phyloP scores from a whole-genome alignment of 1,140 invertebrate genomes.

The Propsilocerus akamusi region DNA sequence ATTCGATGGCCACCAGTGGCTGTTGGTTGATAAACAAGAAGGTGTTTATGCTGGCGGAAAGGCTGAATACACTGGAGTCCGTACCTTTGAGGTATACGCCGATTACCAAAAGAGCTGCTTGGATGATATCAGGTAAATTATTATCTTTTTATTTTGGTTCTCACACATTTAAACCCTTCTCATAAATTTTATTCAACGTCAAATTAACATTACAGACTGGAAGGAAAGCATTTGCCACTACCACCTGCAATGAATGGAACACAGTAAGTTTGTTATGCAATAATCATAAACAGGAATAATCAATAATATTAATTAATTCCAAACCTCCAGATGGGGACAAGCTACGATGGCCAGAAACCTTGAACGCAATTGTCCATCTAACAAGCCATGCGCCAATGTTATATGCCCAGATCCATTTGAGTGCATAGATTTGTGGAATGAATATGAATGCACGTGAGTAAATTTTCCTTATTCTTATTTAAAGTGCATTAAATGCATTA shows the following conservation, averaged over 20 bases:
- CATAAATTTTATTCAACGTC: constrained; percentile 1
- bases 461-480: too few relatives aligned
- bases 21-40: constrained; percentile 83
- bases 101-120: constrained; percentile 71
- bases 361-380: constrained; percentile 77
- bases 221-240: constrained; percentile 79
- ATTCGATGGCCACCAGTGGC: constrained; percentile 79
- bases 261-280: too few relatives aligned
- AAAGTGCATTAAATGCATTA: too few relatives aligned
- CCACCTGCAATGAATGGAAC: constrained; percentile 85
- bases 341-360: constrained; percentile 82
- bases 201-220: constrained; percentile 34
- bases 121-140: constrained; percentile 40
- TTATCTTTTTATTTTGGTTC: not conserved
- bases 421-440: constrained; percentile 91
- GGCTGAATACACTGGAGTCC: constrained; percentile 81
- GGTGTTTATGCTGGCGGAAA: constrained; percentile 89
- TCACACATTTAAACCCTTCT: not conserved
- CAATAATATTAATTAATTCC: too few relatives aligned
- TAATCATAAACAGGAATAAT: too few relatives aligned
- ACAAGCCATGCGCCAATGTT: constrained; percentile 82
- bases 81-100: constrained; percentile 86
- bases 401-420: constrained; percentile 84
- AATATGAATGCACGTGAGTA: constrained; percentile 93
- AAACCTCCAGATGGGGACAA: constrained; percentile 85